Evolutionary conservation across 2,888 invertebrate species (phyloP), one percentile per base, ranked within the genome.

Genomic region (Ennomos quercinarius): DNA sequence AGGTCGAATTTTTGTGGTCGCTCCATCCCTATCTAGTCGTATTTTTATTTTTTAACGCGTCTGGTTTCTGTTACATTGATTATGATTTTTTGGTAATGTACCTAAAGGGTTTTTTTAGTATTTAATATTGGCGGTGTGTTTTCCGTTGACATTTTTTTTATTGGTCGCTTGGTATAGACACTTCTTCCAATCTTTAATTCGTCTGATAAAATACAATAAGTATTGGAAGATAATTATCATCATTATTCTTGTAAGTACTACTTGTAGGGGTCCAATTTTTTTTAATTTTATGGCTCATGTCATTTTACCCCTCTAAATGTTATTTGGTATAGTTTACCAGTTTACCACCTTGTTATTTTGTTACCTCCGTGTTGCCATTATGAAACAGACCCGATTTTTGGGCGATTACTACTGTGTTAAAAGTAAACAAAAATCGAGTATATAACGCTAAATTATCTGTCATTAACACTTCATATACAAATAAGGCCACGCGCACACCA

Each of bases 41-140:
- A 47, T 81, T 83, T 84, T 86, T 84, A 74, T 83, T 85, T 84
- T 81, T 81, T 78, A 74, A 73, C 83, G 80, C 81, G 90, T 91
- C 91, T 89, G 87, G 83, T 86, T 75, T 78, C 72, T 83, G 87
- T 87, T 80, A 83, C 87, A 80, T 80, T 89, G 90, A 90, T 90
- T 90, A 89, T 89, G 84, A 86, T 87, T 89, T 89, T 83, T 86
- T 72, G 78, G 17, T 10, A 27, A 41, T 34, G 13, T 10, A 37
- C 41, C 36, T 9, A 44, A 53, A 53, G 48, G 36, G 11, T 40
- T 40, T 12, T 34, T 27, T 39, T 49, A 27, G 34, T 44, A 17
- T 42, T 42, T 42, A 12, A 1, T n/a, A n/a, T n/a, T n/a, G n/a
- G 5, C 10, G 11, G 8, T 39, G 81, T 87, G 77, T 77, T 83